phyloP scores from a whole-genome alignment of 1,140 invertebrate genomes.

The Drosophila bifasciata region DNA sequence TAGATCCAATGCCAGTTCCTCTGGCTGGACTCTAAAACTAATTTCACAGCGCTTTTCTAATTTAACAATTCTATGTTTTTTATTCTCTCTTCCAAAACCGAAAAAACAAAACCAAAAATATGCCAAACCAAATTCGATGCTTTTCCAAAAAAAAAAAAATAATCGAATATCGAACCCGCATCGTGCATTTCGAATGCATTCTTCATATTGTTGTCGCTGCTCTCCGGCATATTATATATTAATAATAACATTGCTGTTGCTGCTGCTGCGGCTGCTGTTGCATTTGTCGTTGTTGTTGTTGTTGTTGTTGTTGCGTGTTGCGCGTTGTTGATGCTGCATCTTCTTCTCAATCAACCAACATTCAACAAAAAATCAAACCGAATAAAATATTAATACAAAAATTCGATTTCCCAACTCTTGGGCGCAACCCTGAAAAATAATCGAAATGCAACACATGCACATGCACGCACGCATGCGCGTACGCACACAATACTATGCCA shows the following conservation, averaged over 20 bases:
- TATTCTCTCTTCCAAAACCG: constrained; percentile 82
- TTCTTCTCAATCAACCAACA: constrained; percentile 31
- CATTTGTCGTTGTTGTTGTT: constrained; percentile 29
- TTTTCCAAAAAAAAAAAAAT: constrained; percentile 63
- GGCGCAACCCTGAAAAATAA: constrained; percentile 22
- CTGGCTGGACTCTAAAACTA: constrained; percentile 37
- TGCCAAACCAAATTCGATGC: constrained; percentile 67
- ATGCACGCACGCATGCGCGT: constrained; percentile 20
- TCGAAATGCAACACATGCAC: constrained; percentile 47
- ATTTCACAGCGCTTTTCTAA: constrained; percentile 69
- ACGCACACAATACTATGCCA: constrained; percentile 23
- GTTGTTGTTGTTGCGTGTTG: constrained; percentile 31
- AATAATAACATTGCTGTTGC: constrained; percentile 26
- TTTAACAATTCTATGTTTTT: constrained; percentile 79
- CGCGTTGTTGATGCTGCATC: constrained; percentile 38
- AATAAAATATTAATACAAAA: constrained; percentile 37
- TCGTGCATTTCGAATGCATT: constrained; percentile 67
- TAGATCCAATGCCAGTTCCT: constrained; percentile 31
- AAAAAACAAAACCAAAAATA: constrained; percentile 52
- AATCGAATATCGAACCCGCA: constrained; percentile 61
- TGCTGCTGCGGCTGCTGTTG: constrained; percentile 37
- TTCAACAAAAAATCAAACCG: constrained; percentile 13
- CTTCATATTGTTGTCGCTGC: constrained; percentile 55
- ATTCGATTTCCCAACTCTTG: constrained; percentile 38
- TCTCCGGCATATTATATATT: constrained; percentile 11